Conservation (phyloP, 2,113 vertebrate genomes). For the Myotis brandtii region DNA sequence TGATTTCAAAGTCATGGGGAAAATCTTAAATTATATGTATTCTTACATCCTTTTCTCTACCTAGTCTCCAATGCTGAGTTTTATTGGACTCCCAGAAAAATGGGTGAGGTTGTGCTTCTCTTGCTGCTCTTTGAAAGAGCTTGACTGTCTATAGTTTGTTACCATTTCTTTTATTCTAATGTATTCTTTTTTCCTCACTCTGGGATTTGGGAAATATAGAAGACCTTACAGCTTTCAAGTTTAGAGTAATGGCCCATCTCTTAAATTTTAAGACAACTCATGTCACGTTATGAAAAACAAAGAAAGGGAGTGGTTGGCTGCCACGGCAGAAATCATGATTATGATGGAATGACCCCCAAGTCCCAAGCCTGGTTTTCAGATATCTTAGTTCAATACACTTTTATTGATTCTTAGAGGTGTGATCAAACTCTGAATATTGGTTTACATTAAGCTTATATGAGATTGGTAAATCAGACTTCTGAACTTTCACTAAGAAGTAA, state of each 20-base stretch:
- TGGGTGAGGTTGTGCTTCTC: not conserved
- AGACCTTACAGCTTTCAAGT: not conserved
- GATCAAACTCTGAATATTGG: not conserved
- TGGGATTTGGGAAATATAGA: slow-evolving; percentile 9
- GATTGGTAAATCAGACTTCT: slow-evolving; percentile 9
- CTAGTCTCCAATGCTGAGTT: not conserved
- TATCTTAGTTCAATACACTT: not conserved
- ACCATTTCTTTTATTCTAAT: not conserved
- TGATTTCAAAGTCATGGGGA: slow-evolving; percentile 5
- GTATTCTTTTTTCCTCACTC: not conserved
- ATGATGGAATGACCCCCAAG: not conserved
- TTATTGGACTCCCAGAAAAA: not conserved
- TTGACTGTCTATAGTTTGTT: not conserved
- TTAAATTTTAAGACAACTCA: slow-evolving; percentile 4
- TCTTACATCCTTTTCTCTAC: not conserved
- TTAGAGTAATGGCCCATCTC: not conserved
- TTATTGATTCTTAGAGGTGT: not conserved
- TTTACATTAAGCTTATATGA: not conserved
- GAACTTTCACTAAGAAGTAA: slow-evolving; percentile 5
- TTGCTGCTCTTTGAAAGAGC: not conserved
- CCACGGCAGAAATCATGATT: not conserved
- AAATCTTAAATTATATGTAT: slow-evolving; percentile 1
- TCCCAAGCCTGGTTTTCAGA: not conserved
- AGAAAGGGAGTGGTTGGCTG: not conserved
- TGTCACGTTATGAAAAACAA: not conserved